These are phyloP conservation scores for Bos javanicus DNA, from an alignment of 2,113 vertebrate species.

Conservation along the genomic window DNA sequence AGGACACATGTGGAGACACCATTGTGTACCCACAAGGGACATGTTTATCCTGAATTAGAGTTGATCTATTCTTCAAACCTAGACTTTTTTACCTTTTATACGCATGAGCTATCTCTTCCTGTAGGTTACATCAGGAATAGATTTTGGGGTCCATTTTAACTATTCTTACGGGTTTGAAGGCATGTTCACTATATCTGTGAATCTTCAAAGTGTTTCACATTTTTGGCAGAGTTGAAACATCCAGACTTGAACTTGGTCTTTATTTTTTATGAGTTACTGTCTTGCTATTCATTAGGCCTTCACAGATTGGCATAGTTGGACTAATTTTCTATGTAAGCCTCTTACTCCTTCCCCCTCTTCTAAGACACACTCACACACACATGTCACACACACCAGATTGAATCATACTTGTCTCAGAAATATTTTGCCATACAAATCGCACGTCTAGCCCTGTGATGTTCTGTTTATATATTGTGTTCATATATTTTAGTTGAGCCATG, in stretches of 20 bases:
- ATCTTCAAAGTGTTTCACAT: not conserved
- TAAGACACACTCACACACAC: not conserved
- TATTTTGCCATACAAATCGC: not conserved
- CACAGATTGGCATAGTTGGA: not conserved
- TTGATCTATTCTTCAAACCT: not conserved
- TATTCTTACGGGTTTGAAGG: not conserved
- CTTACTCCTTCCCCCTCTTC: not conserved
- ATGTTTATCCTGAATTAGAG: not conserved
- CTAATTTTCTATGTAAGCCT: not conserved
- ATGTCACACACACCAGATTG: not conserved
- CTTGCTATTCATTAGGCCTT: not conserved
- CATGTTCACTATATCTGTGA: not conserved
- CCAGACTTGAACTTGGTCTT: not conserved
- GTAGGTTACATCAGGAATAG: not conserved
- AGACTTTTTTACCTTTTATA: not conserved
- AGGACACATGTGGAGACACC: not conserved
- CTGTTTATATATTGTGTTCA: not conserved
- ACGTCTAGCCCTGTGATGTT: not conserved
- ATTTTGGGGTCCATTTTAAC: not conserved
- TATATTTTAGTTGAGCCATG: not conserved
- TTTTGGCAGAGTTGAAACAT: not conserved
- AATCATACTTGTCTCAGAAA: not conserved
- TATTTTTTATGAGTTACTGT: not conserved
- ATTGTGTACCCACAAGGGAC: not conserved
- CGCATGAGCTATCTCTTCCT: not conserved